Evolutionary conservation across 2,797 vertebrate species (phyloP).

Genomic region (Sciaenops ocellatus): DNA sequence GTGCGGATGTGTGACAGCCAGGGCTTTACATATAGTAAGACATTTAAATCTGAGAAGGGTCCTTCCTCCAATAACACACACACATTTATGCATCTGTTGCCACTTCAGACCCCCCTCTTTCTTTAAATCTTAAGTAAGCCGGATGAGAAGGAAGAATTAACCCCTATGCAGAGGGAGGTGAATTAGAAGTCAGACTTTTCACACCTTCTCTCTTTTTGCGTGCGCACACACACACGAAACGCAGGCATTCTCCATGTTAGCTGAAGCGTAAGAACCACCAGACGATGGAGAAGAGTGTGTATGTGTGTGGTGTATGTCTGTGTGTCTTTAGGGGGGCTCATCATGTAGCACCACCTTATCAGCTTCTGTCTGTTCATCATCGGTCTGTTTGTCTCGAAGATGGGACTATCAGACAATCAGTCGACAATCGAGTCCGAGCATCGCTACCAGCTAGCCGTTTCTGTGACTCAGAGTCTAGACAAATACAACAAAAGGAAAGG

Average conservation of each 20-base stretch:
- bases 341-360: slow-evolving; percentile 68
- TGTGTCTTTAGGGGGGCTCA: slow-evolving; percentile 23
- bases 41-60: slow-evolving; percentile 18
- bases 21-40: neutral
- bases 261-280: slow-evolving; percentile 76
- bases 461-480: slow-evolving; percentile 63
- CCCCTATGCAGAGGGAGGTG: slow-evolving; percentile 76
- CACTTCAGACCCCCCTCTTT: slow-evolving; percentile 46
- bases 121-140: slow-evolving; percentile 65
- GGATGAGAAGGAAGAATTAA: slow-evolving; percentile 78
- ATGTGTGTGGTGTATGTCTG: slow-evolving; percentile 37
- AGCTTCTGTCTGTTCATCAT: slow-evolving; percentile 57
- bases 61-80: slow-evolving; percentile 25
- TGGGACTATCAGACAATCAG: slow-evolving; percentile 52
- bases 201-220: slow-evolving; percentile 67
- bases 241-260: slow-evolving; percentile 70
- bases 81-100: slow-evolving; percentile 64
- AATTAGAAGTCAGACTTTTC: slow-evolving; percentile 81
- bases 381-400: slow-evolving; percentile 24
- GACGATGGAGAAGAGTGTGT: slow-evolving; percentile 71
- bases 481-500: slow-evolving; percentile 12
- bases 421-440: neutral
- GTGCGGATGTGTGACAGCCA: slow-evolving; percentile 11
- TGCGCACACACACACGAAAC: slow-evolving; percentile 38
- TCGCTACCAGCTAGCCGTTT: neutral